phyloP scores from a whole-genome alignment of 2,888 invertebrate species.

The Athrips mouffetella region DNA sequence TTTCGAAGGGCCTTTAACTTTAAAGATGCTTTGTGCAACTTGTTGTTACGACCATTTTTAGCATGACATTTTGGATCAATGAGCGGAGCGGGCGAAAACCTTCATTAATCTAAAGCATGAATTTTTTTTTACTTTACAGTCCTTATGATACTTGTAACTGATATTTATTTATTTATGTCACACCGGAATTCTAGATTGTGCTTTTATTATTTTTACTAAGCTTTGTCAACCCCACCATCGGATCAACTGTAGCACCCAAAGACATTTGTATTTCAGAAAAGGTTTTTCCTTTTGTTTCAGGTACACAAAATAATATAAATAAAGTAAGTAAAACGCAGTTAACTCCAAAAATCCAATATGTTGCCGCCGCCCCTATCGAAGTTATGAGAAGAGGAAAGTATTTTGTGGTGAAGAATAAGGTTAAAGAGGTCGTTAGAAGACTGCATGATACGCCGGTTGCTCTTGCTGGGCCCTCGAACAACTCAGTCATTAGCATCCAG shows the following conservation, averaged over 20 bases:
- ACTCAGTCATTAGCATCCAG: slow-evolving; percentile 48
- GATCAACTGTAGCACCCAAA: slow-evolving; percentile 28
- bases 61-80: no score
- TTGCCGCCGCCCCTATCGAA: slow-evolving; percentile 41
- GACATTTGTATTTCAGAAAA: slow-evolving; percentile 51
- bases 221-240: background rate
- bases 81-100: no score
- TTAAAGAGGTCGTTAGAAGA: slow-evolving; percentile 23
- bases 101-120: no score
- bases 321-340: slow-evolving; percentile 34
- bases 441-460: slow-evolving; percentile 39
- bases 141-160: no score
- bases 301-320: slow-evolving; percentile 42
- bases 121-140: no score
- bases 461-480: slow-evolving; percentile 48
- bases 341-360: slow-evolving; percentile 43
- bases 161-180: no score
- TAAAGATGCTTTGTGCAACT: no score
- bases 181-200: background rate
- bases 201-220: background rate
- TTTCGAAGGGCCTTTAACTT: no score
- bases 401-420: slow-evolving; percentile 40
- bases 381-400: slow-evolving; percentile 41
- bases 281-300: slow-evolving; percentile 60
- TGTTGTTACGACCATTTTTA: no score